A percentile compares a stretch with the other conserved stretches of the same genome.
Evolutionary conservation across 64 coral and sea anemone species (phyloP).

Genomic region (Stichodactyla helianthus): DNA sequence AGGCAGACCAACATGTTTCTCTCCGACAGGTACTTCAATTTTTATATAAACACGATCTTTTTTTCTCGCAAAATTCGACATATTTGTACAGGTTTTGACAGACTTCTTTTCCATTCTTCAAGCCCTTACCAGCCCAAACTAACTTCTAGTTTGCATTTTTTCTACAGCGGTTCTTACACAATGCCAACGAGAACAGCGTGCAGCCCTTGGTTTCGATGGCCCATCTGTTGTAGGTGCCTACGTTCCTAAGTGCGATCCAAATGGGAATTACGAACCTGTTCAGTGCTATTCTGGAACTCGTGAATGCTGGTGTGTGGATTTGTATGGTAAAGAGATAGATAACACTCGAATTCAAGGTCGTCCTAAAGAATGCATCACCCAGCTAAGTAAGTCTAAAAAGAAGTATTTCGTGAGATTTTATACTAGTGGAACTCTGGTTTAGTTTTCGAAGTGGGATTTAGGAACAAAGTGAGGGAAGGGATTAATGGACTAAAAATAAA

Average conservation of each 20-base stretch:
- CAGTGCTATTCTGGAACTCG: conserved; percentile 51
- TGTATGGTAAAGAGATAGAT: conserved; percentile 47
- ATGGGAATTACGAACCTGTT: conserved; percentile 46
- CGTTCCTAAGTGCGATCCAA: conserved; percentile 55
- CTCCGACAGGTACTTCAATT: conserved; percentile 40
- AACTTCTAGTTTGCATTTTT: background rate
- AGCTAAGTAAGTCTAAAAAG: background rate
- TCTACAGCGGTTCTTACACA: conserved; percentile 30
- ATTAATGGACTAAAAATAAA: too few relatives aligned
- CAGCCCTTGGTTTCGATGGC: conserved; percentile 49
- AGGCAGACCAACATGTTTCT: conserved; percentile 41
- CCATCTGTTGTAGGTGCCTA: conserved; percentile 51
- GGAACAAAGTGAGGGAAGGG: too few relatives aligned
- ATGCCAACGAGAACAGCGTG: conserved; percentile 57
- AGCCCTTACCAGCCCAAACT: background rate
- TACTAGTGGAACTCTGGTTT: too few relatives aligned
- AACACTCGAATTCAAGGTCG: conserved; percentile 28
- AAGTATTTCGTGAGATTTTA: too few relatives aligned
- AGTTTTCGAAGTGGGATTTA: too few relatives aligned
- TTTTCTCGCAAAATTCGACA: background rate
- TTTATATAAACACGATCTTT: background rate
- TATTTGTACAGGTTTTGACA: too few relatives aligned
- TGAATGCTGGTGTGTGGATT: conserved; percentile 78
- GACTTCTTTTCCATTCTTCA: too few relatives aligned
- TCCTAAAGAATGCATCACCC: conserved; percentile 10